A percentile compares a stretch with the other conserved stretches of the same genome.
These are phyloP conservation scores for Columba guinea DNA, from an alignment of 2,797 vertebrate species.

Conservation along the genomic window DNA sequence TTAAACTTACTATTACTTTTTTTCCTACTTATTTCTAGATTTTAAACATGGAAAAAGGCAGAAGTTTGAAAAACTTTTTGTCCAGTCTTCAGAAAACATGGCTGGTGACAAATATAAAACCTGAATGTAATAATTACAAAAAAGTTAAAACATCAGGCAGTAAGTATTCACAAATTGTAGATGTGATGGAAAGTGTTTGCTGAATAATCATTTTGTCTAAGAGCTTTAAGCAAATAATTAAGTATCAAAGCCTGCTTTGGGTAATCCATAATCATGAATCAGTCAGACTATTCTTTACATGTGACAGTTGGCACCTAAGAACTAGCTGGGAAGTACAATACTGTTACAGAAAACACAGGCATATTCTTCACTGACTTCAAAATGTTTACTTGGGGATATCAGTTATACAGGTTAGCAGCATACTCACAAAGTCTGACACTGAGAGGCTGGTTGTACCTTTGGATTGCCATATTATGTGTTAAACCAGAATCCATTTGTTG, in stretches of 20 bases:
- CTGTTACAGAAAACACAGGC: rapidly evolving
- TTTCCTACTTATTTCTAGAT: background rate
- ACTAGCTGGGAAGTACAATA: background rate
- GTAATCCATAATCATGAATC: background rate
- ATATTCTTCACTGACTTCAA: background rate
- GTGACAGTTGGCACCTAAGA: background rate
- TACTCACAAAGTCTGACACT: background rate
- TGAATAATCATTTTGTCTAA: background rate
- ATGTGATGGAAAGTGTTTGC: background rate
- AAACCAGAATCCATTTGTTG: background rate
- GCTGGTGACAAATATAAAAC: background rate
- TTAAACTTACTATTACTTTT: background rate
- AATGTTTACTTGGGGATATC: background rate
- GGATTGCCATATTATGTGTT: background rate
- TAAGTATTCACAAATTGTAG: background rate
- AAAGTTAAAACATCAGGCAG: background rate
- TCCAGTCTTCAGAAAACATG: background rate
- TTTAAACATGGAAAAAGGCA: background rate
- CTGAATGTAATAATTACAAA: background rate
- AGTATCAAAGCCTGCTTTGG: background rate
- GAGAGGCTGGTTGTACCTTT: background rate
- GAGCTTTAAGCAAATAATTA: background rate
- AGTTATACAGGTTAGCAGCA: background rate
- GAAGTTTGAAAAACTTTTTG: background rate
- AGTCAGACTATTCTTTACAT: background rate